These are phyloP conservation scores for Calephelis nemesis DNA, from an alignment of 1,140 invertebrate species.

Conservation along the genomic window DNA sequence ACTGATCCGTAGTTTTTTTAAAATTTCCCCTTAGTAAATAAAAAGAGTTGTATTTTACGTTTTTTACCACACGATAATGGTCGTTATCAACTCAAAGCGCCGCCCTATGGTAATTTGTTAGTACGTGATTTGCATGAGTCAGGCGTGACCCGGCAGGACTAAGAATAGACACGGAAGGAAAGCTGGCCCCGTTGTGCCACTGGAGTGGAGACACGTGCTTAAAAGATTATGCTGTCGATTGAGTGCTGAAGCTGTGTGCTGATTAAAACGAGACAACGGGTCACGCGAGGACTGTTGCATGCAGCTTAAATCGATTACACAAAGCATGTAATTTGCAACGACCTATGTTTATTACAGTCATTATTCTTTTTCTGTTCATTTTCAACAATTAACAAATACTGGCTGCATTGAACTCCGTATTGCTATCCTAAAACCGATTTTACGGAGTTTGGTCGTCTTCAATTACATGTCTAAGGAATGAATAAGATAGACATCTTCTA, in stretches of 20 bases:
- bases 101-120: constrained; percentile 58
- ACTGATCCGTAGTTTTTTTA: no score
- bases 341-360: background rate
- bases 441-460: no score
- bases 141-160: constrained; percentile 62
- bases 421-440: no score
- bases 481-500: no score
- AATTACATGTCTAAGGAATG: no score
- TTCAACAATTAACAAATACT: background rate
- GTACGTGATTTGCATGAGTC: constrained; percentile 68
- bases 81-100: constrained; percentile 46
- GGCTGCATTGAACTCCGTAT: no score
- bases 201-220: constrained; percentile 65
- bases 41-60: background rate
- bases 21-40: no score
- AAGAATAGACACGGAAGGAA: constrained; percentile 77
- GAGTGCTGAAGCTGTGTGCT: background rate
- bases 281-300: constrained; percentile 20
- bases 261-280: constrained; percentile 12
- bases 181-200: constrained; percentile 54
- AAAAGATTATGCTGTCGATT: constrained; percentile 44
- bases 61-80: constrained; percentile 33
- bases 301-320: background rate
- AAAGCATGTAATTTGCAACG: background rate
- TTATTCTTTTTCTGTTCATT: background rate